Evolutionary conservation across 2,797 vertebrate species (phyloP).

Genomic region (Myiothlypis coronata): DNA sequence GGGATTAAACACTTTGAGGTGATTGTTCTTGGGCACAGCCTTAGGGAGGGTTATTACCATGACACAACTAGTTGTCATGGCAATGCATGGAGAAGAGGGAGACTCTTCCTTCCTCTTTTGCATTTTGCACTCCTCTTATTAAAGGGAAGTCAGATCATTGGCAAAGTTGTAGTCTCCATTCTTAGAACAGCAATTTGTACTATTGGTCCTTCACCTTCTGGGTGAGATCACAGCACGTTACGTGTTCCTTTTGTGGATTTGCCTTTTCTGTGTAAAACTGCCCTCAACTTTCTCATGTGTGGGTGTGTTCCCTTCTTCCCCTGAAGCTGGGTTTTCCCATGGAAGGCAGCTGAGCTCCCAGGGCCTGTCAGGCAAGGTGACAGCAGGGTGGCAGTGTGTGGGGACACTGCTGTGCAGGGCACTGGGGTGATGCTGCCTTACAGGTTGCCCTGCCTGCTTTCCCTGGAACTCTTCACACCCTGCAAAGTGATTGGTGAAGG

Average conservation of each 20-base stretch:
- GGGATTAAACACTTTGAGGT: constrained; percentile 61
- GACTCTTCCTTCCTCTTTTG: constrained; percentile 59
- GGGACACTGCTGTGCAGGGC: neutral
- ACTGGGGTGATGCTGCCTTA: neutral
- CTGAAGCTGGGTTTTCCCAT: neutral
- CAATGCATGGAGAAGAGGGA: constrained; percentile 46
- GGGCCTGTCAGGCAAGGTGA: neutral
- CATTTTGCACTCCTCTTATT: neutral
- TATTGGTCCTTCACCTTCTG: fast-evolving
- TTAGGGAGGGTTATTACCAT: constrained; percentile 57
- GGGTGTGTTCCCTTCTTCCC: neutral
- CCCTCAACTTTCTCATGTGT: neutral
- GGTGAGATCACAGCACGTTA: fast-evolving
- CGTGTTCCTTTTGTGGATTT: fast-evolving
- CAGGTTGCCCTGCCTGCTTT: neutral
- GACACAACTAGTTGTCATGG: constrained; percentile 65
- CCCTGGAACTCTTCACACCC: neutral
- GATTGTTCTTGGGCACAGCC: constrained; percentile 48
- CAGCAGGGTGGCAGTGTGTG: neutral
- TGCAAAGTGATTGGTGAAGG: neutral
- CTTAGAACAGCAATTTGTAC: neutral
- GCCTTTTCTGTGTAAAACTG: neutral
- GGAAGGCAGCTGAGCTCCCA: neutral
- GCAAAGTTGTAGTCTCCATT: neutral
- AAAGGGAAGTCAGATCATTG: neutral